phyloP scores from a whole-genome alignment of 64 coral and sea anemone genomes.

The Stylophora pistillata region DNA sequence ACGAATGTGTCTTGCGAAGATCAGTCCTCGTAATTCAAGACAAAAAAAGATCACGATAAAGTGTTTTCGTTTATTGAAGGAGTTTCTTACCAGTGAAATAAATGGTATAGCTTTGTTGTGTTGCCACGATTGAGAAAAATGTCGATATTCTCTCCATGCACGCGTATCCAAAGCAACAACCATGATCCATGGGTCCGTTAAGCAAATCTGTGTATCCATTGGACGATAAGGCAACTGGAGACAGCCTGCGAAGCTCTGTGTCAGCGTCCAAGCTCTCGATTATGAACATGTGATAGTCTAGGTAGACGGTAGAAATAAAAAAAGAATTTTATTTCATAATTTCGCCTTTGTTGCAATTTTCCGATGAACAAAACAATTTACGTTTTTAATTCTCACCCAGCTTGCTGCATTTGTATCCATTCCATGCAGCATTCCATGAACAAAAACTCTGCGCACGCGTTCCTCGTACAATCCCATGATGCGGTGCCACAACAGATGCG shows the following conservation, averaged over 20 bases:
- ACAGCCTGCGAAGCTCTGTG: conserved; percentile 72
- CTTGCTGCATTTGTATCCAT: conserved; percentile 70
- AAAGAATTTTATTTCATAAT: too few relatives aligned
- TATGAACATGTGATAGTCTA: conserved; percentile 76
- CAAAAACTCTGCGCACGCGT: conserved; percentile 35
- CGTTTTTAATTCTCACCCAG: conserved; percentile 29
- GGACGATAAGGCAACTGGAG: conserved; percentile 69
- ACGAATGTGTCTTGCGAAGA: too few relatives aligned
- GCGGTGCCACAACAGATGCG: conserved; percentile 45
- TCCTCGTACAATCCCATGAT: conserved; percentile 82
- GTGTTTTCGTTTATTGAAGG: too few relatives aligned
- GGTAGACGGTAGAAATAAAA: neutral
- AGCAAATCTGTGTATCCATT: conserved; percentile 76
- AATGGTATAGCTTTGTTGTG: conserved; percentile 55
- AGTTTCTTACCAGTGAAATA: conserved; percentile 31
- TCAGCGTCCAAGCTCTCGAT: conserved; percentile 88
- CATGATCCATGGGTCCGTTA: conserved; percentile 88
- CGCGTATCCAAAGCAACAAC: conserved; percentile 87
- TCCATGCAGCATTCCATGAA: conserved; percentile 70
- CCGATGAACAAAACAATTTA: neutral
- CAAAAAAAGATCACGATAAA: too few relatives aligned
- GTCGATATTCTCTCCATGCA: conserved; percentile 86
- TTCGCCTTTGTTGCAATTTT: neutral
- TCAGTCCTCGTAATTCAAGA: too few relatives aligned
- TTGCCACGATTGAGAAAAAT: conserved; percentile 75